Evolutionary conservation across 2,888 invertebrate species (phyloP), one percentile per base, ranked within the genome.

Genomic region (Drosophila colorata): DNA sequence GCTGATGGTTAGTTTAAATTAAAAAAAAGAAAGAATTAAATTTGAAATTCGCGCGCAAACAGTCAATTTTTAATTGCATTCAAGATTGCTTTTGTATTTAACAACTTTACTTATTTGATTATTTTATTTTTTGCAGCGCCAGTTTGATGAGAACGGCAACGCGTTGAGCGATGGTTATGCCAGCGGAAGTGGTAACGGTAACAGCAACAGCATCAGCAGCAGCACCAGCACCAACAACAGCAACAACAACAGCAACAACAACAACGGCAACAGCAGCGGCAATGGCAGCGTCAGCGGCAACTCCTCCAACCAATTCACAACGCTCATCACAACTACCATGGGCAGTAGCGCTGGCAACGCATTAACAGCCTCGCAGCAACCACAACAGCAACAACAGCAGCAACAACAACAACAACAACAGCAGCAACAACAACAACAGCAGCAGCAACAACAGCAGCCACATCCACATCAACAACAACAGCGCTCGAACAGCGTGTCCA

Each of bases 61-160:
- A 28, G 8, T 28, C 7, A 25, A 25, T 25, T 7, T 7, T 28
- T 1, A 28, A 8, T 28, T 8, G 25, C 25, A 28, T 28, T 28
- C 1, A 28, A 8, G 8, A 31, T 11, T 11, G 11, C 11, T 11
- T 2, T 13, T 28, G 28, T 28, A 8, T 7, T 25, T 38, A 3
- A 20, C n/a, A n/a, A 18, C 7, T 23, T 14, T 13, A 13, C 4
- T 13, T 13, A 13, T 43, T 6, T n/a, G 2, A 4, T 31, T 38
- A n/a, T 4, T 35, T 28, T 48, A 9, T 13, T 51, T 16, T 38
- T 94, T 69, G 9, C 95, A 92, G 90, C 91, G 91, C 47, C 90
- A 95, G 71, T 93, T 95, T 69, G 97, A 97, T 92, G 97, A 97
- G 93, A 97, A 96, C 90, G 96, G 96, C 69, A 97, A 97, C 91